Base-by-base conservation (phyloP, 2,888 invertebrate species). In the Aphodius granarius region DNA sequence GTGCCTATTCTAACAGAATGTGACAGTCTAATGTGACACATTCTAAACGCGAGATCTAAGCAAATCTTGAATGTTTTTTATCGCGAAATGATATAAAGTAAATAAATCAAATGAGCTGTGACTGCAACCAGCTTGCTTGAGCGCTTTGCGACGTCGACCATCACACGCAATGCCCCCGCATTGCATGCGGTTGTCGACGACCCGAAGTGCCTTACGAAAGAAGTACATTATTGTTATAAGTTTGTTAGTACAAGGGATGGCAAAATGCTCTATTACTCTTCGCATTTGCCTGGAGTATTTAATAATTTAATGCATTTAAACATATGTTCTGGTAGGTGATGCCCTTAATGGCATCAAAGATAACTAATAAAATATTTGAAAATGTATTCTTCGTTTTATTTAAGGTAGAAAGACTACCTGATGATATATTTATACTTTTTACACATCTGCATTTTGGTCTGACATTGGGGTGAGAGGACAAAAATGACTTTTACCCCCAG, bases 1-100 rank as follows among this genome's bases (percentile, higher is more conserved):
- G 85, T 85, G 85, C 85, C 85, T 85, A 84, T 84, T 84, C 84
- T 85, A 84, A 85, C 84, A 82, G 82, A 81, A 83, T 84, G 83
- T 82, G 83, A 78, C 78, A 78, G 78, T 82, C n/a, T n/a, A n/a
- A n/a, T n/a, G 43, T 43, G 13, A 13, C 43, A 43, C 43, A 13
- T 43, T 43, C 43, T 43, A 43, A 6, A 43, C 43, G 13, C 43
- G 4, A 43, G 43, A 43, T 43, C 43, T 43, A 43, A 20, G 65
- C 19, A 16, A 76, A 78, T 77, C 76, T 77, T 76, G 77, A 78
- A 79, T 76, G 74, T 76, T 78, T 76, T 73, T 77, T 79, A 18
- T 68, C 22, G 68, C 68, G 21, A 22, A 21, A 21, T n/a, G 68
- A 20, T 20, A 68, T 20, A 68, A 20, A 68, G 68, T 68, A 20